A percentile compares a stretch with the other conserved stretches of the same genome.
phyloP scores from a whole-genome alignment of 2,113 vertebrate species.

The Sylvietta virens region DNA sequence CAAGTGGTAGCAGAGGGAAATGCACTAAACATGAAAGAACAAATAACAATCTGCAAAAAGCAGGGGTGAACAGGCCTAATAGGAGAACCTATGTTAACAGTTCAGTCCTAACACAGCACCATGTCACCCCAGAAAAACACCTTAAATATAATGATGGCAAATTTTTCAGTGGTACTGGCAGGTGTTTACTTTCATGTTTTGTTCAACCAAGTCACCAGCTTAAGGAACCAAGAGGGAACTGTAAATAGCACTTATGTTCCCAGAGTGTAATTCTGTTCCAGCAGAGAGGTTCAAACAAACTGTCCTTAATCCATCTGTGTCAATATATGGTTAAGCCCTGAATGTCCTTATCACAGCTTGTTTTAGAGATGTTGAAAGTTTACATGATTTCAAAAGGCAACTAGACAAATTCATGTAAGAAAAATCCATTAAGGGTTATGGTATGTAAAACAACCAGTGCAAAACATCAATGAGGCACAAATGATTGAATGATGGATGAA shows the following conservation, averaged over 20 bases:
- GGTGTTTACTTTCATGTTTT: neutral
- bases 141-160: neutral
- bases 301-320: neutral
- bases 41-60: neutral
- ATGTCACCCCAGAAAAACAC: neutral
- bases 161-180: neutral
- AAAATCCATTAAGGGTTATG: neutral
- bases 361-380: neutral
- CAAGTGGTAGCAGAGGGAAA: neutral
- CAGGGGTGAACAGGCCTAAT: neutral
- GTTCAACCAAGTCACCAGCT: neutral
- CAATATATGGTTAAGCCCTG: neutral
- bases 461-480: neutral
- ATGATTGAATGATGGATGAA: neutral
- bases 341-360: neutral
- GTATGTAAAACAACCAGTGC: neutral
- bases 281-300: neutral
- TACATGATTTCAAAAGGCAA: neutral
- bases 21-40: neutral
- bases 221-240: neutral
- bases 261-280: neutral
- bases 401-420: neutral
- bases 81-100: neutral
- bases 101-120: neutral
- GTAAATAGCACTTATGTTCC: neutral